These are phyloP conservation scores for Ceratosolen solmsi DNA, from an alignment of 1,140 invertebrate species.

Conservation along the genomic window DNA sequence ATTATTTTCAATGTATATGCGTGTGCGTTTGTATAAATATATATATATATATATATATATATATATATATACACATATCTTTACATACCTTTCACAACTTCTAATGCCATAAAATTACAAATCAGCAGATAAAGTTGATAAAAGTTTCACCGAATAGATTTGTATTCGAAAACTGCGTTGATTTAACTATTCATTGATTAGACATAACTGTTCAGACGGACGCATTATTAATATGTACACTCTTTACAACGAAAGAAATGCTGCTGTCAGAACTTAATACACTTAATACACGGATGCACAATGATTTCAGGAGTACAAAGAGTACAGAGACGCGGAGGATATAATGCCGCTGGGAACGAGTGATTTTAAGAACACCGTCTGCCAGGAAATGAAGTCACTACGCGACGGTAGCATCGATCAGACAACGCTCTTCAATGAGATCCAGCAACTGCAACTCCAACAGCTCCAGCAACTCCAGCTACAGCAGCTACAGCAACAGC, in stretches of 20 bases:
- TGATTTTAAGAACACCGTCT: constrained; percentile 83
- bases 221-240: no score
- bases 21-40: no score
- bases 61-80: no score
- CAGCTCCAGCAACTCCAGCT: constrained; percentile 1
- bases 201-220: no score
- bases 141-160: no score
- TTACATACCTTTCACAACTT: no score
- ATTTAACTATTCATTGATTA: no score
- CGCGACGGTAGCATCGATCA: constrained; percentile 70
- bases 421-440: constrained; percentile 71
- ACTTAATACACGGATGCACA: constrained; percentile 38
- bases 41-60: no score
- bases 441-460: constrained; percentile 39
- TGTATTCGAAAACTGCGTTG: no score
- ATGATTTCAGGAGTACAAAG: constrained; percentile 85
- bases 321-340: constrained; percentile 89
- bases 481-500: neutral
- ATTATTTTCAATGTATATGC: no score
- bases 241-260: neutral
- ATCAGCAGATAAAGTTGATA: no score
- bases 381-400: constrained; percentile 84
- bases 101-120: no score
- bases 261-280: neutral
- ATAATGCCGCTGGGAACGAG: constrained; percentile 87